Evolutionary conservation across 2,797 vertebrate genomes (phyloP).

Genomic region (Manis pentadactyla): DNA sequence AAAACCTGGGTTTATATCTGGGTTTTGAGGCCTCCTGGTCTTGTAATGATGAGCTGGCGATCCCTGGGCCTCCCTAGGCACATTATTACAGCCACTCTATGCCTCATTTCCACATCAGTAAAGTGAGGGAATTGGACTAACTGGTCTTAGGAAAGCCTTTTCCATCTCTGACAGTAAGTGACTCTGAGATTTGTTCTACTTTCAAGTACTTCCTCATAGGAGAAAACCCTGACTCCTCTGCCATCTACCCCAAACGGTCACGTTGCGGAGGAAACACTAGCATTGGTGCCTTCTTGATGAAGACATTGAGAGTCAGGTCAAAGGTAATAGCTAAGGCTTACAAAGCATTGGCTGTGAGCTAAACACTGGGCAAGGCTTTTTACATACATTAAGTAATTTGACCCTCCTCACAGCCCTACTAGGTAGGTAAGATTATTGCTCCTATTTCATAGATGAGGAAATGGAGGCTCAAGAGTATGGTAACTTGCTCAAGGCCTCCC

Average conservation of each 20-base stretch:
- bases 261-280: neutral
- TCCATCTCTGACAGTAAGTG: neutral
- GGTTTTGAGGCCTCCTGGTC: neutral
- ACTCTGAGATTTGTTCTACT: neutral
- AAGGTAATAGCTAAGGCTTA: neutral
- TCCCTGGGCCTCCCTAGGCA: neutral
- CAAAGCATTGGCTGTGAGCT: neutral
- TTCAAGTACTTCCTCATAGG: neutral
- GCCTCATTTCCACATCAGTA: neutral
- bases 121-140: neutral
- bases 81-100: neutral
- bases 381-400: neutral
- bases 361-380: neutral
- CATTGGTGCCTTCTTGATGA: neutral
- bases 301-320: neutral
- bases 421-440: neutral
- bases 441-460: conserved; percentile 4
- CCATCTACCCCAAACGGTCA: neutral
- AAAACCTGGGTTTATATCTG: neutral
- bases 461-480: neutral
- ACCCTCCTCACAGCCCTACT: neutral
- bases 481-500: neutral
- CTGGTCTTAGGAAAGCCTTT: neutral
- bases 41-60: neutral
- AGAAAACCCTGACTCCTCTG: neutral